Conservation (phyloP, 2,113 vertebrate species). For the Zootoca vivipara region DNA sequence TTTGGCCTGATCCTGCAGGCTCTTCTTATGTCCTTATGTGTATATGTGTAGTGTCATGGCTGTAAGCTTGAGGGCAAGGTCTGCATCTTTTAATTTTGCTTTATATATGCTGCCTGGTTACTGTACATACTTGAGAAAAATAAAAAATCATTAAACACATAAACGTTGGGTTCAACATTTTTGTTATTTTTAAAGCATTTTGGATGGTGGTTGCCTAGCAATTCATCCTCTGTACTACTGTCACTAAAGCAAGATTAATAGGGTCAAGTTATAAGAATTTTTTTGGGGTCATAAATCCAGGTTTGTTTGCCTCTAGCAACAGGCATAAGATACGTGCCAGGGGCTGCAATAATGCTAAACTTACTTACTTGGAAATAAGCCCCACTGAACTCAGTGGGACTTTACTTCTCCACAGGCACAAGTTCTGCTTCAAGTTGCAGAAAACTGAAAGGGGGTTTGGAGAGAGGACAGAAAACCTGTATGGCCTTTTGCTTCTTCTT, state of each 20-base stretch:
- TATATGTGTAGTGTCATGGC: neutral
- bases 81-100: neutral
- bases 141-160: neutral
- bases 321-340: neutral
- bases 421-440: neutral
- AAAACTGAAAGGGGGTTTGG: neutral
- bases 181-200: neutral
- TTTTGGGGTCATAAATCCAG: neutral
- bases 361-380: neutral
- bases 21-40: too few species aligned
- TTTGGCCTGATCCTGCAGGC: too few species aligned
- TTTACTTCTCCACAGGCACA: neutral
- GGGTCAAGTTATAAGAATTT: neutral
- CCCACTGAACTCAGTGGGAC: neutral
- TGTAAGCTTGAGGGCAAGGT: neutral
- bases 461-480: neutral
- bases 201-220: constrained; percentile 6
- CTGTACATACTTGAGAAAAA: neutral
- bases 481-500: neutral
- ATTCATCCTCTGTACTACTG: neutral
- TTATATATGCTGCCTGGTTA: neutral
- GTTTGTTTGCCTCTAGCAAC: neutral
- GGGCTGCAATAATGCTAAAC: neutral
- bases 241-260: constrained; percentile 13
- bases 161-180: neutral